phyloP scores from a whole-genome alignment of 2,113 vertebrate species.

The Euleptes europaea region DNA sequence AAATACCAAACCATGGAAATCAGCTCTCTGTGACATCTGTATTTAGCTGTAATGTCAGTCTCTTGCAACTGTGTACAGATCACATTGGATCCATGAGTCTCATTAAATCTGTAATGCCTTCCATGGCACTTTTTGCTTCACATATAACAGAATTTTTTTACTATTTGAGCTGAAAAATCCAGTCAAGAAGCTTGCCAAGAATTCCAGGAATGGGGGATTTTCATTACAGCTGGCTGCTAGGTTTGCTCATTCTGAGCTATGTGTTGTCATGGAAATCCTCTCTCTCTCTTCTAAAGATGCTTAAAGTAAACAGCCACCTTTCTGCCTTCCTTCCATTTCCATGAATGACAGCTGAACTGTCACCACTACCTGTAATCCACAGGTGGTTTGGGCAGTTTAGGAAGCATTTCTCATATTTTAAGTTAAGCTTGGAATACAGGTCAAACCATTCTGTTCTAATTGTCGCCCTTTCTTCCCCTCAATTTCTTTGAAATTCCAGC shows the following conservation, averaged over 20 bases:
- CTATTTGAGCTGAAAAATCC: constrained; percentile 20
- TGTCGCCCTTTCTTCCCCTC: constrained; percentile 3
- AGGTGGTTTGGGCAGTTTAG: constrained; percentile 43
- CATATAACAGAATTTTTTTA: constrained; percentile 22
- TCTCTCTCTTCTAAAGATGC: constrained; percentile 20
- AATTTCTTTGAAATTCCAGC: constrained; percentile 33
- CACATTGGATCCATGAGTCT: background rate
- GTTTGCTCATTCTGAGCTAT: constrained; percentile 12
- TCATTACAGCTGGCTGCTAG: constrained; percentile 11
- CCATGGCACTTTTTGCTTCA: background rate
- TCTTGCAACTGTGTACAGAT: background rate
- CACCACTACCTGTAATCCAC: constrained; percentile 25
- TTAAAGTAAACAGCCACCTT: constrained; percentile 58
- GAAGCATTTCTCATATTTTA: constrained; percentile 40
- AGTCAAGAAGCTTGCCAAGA: constrained; percentile 19
- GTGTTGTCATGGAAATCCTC: constrained; percentile 58
- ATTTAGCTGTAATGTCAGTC: background rate
- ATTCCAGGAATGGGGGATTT: constrained; percentile 8
- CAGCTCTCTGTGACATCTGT: background rate
- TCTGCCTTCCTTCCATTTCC: constrained; percentile 58
- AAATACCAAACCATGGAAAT: background rate
- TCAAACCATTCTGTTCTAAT: constrained; percentile 46
- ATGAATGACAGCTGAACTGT: constrained; percentile 63
- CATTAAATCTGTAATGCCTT: background rate
- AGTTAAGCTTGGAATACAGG: constrained; percentile 45